Conservation (phyloP, 1,140 invertebrate species). For the Diuraphis noxia region DNA sequence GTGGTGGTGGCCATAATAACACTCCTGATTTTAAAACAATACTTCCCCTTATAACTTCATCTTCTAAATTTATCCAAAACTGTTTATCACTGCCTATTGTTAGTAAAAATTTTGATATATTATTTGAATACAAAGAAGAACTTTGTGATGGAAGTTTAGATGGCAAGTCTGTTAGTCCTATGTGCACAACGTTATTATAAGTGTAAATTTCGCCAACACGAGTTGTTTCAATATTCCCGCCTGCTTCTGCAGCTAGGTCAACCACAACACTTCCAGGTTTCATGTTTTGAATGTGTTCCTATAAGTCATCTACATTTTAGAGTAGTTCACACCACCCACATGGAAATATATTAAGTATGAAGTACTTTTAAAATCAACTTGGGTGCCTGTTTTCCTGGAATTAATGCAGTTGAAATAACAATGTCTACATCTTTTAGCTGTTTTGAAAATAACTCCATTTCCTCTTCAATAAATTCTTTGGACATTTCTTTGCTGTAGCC, state of each 20-base stretch:
- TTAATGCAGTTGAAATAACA: conserved; percentile 84
- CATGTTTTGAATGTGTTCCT: conserved; percentile 83
- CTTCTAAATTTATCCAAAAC: conserved; percentile 78
- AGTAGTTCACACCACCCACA: background rate
- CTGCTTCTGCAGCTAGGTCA: conserved; percentile 85
- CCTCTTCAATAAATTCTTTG: conserved; percentile 82
- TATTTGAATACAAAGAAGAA: conserved; percentile 86
- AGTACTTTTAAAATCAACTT: conserved; percentile 75
- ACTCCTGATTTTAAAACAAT: conserved; percentile 76
- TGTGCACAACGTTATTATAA: conserved; percentile 80
- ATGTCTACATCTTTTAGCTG: conserved; percentile 81
- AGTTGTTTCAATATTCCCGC: conserved; percentile 86
- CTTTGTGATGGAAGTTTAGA: conserved; percentile 83
- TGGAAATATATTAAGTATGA: background rate
- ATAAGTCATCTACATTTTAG: conserved; percentile 54
- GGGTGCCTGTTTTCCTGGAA: conserved; percentile 86
- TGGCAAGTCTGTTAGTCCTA: conserved; percentile 84
- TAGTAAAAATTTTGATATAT: conserved; percentile 84
- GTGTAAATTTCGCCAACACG: conserved; percentile 76
- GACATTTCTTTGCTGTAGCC: conserved; percentile 93
- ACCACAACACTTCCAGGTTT: conserved; percentile 88
- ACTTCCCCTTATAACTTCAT: conserved; percentile 84
- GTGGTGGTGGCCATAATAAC: conserved; percentile 80
- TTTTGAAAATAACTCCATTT: conserved; percentile 82
- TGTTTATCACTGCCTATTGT: conserved; percentile 80